Evolutionary conservation across 2,113 vertebrate genomes (phyloP), one percentile per base, ranked within the genome.

Genomic region (Kobus ellipsiprymnus): DNA sequence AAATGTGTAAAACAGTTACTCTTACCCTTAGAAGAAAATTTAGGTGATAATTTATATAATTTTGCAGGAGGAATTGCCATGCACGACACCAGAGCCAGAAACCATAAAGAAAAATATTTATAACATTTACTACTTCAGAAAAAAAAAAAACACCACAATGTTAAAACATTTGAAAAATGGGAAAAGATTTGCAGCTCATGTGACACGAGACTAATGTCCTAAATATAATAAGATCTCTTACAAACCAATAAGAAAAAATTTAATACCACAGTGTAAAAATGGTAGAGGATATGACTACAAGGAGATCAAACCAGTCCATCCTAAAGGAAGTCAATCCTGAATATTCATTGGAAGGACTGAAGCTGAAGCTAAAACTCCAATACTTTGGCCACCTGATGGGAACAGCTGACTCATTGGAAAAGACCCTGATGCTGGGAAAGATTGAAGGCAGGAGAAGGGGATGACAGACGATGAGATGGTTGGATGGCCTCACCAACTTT

Each of bases 21-120:
- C n/a, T 87, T 90, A 96, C 21, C 29, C 71, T 92, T 94, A 94
- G 52, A 87, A 84, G 71, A 95, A 93, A 95, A 90, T 90, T 46
- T 89, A 82, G 11, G 30, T 96, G 82, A 90, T 94, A 91, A 82
- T 82, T 96, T 87, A 87, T 96, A 92, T 52, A 95, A 46, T 90
- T 82, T 94, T 95, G 25, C 11, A 33, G 85, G 78, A 97, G 52
- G 90, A 89, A 29, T 94, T 97, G 90, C 89, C 95, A 87, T 91
- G 55, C 52, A 36, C 12, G n/a, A 86, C 27, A 71, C 67, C 54
- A 96, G 92, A 82, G 46, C 33, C 92, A 95, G 50, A 81, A 90
- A 82, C 54, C 71, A 85, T 71, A 89, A 88, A 94, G 80, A 52
- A 88, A 96, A 94, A 97, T 93, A 90, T 48, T 78, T 60, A 78